Conservation (phyloP, 2,888 invertebrate genomes). For the Orthonevra nobilis region DNA sequence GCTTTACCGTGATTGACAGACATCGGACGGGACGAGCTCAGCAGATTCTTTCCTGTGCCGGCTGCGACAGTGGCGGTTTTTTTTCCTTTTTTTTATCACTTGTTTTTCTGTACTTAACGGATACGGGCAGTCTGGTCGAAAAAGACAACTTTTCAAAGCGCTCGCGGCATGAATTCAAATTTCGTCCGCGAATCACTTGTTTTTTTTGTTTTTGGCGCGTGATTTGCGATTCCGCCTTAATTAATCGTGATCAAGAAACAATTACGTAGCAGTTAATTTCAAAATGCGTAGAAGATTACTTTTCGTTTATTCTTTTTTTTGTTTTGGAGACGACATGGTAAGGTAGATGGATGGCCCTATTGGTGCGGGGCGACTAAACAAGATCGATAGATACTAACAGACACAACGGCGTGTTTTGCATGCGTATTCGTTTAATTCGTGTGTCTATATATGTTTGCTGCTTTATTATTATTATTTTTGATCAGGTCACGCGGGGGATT, state of each 20-base stretch:
- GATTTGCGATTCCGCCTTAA: background rate
- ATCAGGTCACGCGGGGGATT: background rate
- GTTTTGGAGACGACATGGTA: constrained; percentile 36
- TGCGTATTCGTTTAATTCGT: constrained; percentile 38
- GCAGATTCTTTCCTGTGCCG: constrained; percentile 49
- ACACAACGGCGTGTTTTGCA: constrained; percentile 47
- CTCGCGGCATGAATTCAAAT: background rate
- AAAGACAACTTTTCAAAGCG: background rate
- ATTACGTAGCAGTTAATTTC: constrained; percentile 12
- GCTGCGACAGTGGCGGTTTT: background rate
- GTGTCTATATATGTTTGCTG: constrained; percentile 3
- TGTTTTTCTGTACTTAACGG: too few species aligned
- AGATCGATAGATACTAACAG: constrained; percentile 42
- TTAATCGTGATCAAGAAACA: constrained; percentile 3
- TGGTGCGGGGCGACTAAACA: constrained; percentile 30
- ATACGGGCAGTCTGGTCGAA: background rate
- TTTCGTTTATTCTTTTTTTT: too few species aligned
- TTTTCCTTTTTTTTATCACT: background rate
- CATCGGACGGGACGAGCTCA: constrained; percentile 37
- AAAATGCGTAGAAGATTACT: constrained; percentile 1
- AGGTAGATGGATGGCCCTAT: constrained; percentile 33
- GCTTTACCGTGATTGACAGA: constrained; percentile 53
- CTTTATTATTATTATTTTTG: constrained; percentile 8
- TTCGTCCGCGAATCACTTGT: constrained; percentile 21
- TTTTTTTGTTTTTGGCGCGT: constrained; percentile 4